Conservation (phyloP, 2,888 invertebrate species). For the Sesia bembeciformis region DNA sequence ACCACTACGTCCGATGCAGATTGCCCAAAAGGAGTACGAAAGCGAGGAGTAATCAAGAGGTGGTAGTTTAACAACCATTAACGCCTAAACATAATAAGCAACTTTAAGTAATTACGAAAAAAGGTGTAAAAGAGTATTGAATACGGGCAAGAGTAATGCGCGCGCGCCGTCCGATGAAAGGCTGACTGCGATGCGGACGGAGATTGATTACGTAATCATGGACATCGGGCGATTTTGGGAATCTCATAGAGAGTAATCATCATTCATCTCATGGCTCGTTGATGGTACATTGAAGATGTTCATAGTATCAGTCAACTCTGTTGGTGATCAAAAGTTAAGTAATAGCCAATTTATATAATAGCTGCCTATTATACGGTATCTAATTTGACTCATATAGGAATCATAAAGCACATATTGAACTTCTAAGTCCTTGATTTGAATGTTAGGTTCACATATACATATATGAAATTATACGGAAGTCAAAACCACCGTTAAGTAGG, state of each 20-base stretch:
- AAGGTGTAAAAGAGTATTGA: slow-evolving; percentile 60
- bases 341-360: no score
- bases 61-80: slow-evolving; percentile 62
- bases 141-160: slow-evolving; percentile 45
- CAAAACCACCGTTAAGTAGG: no score
- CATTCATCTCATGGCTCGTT: slow-evolving; percentile 65
- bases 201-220: slow-evolving; percentile 72
- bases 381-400: no score
- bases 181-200: slow-evolving; percentile 55
- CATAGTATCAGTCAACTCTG: no score
- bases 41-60: slow-evolving; percentile 38
- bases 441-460: no score
- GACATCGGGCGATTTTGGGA: slow-evolving; percentile 57
- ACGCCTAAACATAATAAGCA: slow-evolving; percentile 60
- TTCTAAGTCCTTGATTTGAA: no score
- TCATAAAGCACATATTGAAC: no score
- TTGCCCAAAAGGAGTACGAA: slow-evolving; percentile 32
- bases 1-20: slow-evolving; percentile 26
- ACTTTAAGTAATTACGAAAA: slow-evolving; percentile 63
- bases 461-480: no score
- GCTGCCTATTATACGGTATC: no score
- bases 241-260: slow-evolving; percentile 64
- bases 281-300: slow-evolving; percentile 36
- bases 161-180: slow-evolving; percentile 59
- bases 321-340: no score